Conservation (phyloP, 2,113 vertebrate genomes). For the Phasianus colchicus region DNA sequence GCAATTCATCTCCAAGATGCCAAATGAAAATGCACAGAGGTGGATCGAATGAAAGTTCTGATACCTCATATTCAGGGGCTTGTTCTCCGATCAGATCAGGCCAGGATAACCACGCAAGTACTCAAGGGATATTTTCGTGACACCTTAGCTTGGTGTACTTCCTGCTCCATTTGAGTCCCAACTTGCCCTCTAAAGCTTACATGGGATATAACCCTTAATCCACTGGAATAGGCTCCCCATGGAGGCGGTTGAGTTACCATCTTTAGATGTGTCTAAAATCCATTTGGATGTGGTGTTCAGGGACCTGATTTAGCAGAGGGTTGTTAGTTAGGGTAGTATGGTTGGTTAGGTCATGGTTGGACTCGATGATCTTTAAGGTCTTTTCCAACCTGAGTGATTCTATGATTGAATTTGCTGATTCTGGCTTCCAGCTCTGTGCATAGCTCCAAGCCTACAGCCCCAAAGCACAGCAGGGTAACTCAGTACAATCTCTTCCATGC, state of each 20-base stretch:
- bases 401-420: not conserved
- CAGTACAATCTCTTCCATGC: rapidly evolving
- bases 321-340: too few relatives aligned
- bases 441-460: not conserved
- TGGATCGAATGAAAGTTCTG: not conserved
- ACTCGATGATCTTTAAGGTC: too few relatives aligned
- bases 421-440: not conserved
- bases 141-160: not conserved
- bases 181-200: not conserved
- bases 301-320: too few relatives aligned
- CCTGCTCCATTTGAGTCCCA: not conserved
- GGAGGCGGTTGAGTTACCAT: too few relatives aligned
- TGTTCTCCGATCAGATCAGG: not conserved
- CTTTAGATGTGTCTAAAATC: too few relatives aligned
- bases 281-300: too few relatives aligned
- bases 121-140: not conserved
- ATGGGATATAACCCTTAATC: not conserved
- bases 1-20: not conserved
- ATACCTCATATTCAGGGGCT: not conserved
- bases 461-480: not conserved
- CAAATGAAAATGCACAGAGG: not conserved
- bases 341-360: too few relatives aligned
- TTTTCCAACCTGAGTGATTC: too few relatives aligned
- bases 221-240: too few relatives aligned
- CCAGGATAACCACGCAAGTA: rapidly evolving